A percentile compares a stretch with the other conserved stretches of the same genome.
phyloP scores from a whole-genome alignment of 35 echinoderm and acorn worm species.

The Patiria miniata region DNA sequence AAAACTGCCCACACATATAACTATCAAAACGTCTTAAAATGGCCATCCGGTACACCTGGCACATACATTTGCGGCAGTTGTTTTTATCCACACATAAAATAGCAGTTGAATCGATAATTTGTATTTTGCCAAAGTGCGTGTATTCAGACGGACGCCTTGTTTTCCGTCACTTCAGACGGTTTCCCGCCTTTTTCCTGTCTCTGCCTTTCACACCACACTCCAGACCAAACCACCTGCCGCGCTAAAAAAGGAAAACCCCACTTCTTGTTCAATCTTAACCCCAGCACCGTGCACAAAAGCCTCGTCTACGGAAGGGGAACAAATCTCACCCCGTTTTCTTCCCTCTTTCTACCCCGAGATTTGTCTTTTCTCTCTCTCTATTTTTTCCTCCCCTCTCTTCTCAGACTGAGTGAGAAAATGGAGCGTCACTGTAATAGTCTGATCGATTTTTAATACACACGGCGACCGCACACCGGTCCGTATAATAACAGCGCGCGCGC shows the following conservation, averaged over 20 bases:
- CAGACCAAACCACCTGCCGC: not conserved
- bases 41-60: too few relatives aligned
- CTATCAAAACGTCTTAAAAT: too few relatives aligned
- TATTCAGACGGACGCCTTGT: too few relatives aligned
- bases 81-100: not conserved
- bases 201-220: not conserved
- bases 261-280: slow-evolving; percentile 17
- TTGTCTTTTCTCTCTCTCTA: not conserved
- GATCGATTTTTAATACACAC: slow-evolving; percentile 32
- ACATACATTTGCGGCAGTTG: too few relatives aligned
- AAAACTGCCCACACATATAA: too few relatives aligned
- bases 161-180: not conserved
- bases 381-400: not conserved
- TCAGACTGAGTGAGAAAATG: slow-evolving; percentile 5
- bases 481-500: slow-evolving; percentile 16
- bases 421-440: slow-evolving; percentile 17
- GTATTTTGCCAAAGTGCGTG: too few relatives aligned
- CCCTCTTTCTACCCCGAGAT: too few relatives aligned
- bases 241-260: not conserved
- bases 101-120: not conserved
- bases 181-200: not conserved
- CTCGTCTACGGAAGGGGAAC: not conserved
- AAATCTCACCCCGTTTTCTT: not conserved
- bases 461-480: slow-evolving; percentile 19
- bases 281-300: not conserved